Conservation (phyloP, 2,797 vertebrate species). For the Chaenodraco wilsoni region DNA sequence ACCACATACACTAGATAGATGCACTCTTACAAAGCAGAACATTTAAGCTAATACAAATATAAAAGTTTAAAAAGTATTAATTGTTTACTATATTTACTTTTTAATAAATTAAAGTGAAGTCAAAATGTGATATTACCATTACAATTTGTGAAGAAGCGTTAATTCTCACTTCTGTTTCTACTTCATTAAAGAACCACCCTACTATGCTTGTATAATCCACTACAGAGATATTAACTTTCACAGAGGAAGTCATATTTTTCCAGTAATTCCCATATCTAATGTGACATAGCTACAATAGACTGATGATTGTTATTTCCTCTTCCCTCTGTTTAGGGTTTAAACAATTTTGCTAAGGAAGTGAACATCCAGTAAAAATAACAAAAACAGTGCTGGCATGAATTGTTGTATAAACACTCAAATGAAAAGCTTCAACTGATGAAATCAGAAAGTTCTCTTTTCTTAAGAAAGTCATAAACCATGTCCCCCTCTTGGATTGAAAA, state of each 20-base stretch:
- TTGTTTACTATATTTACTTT: neutral
- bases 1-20: neutral
- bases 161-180: neutral
- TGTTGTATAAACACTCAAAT: neutral
- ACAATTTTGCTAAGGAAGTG: slow-evolving; percentile 17
- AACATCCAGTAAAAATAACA: neutral
- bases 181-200: neutral
- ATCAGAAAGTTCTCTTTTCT: slow-evolving; percentile 42
- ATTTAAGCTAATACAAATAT: neutral
- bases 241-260: slow-evolving; percentile 43
- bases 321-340: slow-evolving; percentile 1
- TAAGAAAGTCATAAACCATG: neutral
- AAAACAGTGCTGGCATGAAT: neutral
- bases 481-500: neutral
- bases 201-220: neutral
- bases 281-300: neutral
- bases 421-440: neutral
- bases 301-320: slow-evolving; percentile 22
- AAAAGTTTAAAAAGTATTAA: neutral
- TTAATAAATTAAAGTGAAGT: neutral
- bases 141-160: neutral
- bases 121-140: neutral
- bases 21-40: neutral
- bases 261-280: slow-evolving; percentile 25
- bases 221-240: neutral